These are phyloP conservation scores for Dicrurus megarhynchus DNA, from an alignment of 2,113 vertebrate genomes.

Conservation along the genomic window DNA sequence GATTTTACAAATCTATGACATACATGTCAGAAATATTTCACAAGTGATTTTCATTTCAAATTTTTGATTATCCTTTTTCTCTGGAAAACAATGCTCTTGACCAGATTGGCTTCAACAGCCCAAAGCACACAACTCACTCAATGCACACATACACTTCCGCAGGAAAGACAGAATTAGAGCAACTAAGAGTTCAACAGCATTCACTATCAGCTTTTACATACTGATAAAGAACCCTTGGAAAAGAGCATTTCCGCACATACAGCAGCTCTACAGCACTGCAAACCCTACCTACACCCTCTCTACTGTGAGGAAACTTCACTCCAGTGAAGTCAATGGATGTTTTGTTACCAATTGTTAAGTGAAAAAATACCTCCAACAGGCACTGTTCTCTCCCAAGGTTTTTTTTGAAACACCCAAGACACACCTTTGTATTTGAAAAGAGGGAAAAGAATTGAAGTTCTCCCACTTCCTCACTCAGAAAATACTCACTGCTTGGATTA, in stretches of 20 bases:
- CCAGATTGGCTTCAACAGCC: background rate
- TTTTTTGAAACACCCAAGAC: background rate
- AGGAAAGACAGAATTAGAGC: background rate
- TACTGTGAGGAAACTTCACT: background rate
- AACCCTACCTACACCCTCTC: background rate
- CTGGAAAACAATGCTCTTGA: background rate
- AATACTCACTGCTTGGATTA: conserved; percentile 37
- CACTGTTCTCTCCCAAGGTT: background rate
- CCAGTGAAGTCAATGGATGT: background rate
- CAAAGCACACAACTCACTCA: background rate
- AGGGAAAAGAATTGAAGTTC: background rate
- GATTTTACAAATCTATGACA: conserved; percentile 35
- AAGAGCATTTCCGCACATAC: background rate
- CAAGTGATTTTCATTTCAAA: conserved; percentile 4
- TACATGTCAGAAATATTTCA: background rate
- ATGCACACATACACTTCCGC: rapidly evolving
- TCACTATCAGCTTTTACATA: background rate
- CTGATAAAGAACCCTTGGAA: background rate
- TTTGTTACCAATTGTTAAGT: background rate
- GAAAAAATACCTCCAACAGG: background rate
- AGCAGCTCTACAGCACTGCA: background rate
- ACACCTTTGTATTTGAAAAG: background rate
- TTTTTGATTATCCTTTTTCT: background rate
- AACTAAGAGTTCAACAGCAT: background rate
- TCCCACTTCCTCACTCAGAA: conserved; percentile 18